phyloP scores from a whole-genome alignment of 2,888 invertebrate species.

The Lacanobia wlatinum region DNA sequence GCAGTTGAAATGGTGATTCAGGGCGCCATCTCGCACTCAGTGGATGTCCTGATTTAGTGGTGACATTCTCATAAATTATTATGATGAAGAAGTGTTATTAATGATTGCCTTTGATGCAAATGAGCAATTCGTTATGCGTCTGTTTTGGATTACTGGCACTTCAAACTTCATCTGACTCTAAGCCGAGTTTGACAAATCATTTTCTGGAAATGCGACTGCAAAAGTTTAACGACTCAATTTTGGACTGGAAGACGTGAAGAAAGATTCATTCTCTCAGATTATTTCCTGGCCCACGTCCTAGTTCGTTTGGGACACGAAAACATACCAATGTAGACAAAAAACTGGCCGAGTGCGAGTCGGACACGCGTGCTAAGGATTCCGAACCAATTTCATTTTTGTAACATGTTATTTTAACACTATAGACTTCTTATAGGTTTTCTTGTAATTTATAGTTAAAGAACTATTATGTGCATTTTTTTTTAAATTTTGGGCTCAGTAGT shows the following conservation, averaged over 20 bases:
- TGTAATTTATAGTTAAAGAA: too few relatives aligned
- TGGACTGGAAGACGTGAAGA: not conserved
- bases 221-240: slow-evolving; percentile 1
- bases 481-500: too few relatives aligned
- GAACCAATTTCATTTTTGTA: too few relatives aligned
- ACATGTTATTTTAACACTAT: too few relatives aligned
- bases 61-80: slow-evolving; percentile 73
- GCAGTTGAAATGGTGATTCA: slow-evolving; percentile 73
- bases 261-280: not conserved
- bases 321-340: not conserved
- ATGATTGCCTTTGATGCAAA: slow-evolving; percentile 54
- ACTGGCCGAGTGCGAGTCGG: too few relatives aligned
- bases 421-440: too few relatives aligned
- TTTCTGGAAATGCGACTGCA: slow-evolving; percentile 3
- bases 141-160: slow-evolving; percentile 24
- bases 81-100: slow-evolving; percentile 62
- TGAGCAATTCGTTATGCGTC: slow-evolving; percentile 45
- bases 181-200: slow-evolving; percentile 7
- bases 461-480: too few relatives aligned
- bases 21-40: slow-evolving; percentile 55
- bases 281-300: not conserved
- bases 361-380: too few relatives aligned
- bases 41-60: slow-evolving; percentile 75
- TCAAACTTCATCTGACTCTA: not conserved
- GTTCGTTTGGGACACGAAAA: too few relatives aligned